Evolutionary conservation across 2,888 invertebrate genomes (phyloP).

Genomic region (Drosophila incognita): DNA sequence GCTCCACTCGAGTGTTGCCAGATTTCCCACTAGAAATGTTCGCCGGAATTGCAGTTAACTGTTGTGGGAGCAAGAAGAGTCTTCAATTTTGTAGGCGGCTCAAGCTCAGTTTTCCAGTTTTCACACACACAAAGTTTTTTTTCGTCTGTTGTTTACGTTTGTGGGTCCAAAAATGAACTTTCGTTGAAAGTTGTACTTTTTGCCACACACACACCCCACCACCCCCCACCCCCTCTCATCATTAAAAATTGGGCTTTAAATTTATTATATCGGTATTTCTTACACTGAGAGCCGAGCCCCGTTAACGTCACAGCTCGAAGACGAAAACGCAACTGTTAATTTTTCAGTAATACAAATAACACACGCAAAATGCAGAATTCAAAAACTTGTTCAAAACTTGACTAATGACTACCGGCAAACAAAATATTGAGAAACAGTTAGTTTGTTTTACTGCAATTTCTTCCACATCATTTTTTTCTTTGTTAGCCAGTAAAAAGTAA

Average conservation of each 20-base stretch:
- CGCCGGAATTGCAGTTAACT: no score
- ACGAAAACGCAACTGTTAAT: not conserved
- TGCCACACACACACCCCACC: not conserved
- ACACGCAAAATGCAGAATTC: no score
- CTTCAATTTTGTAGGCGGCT: not conserved
- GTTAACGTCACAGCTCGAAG: not conserved
- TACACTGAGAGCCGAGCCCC: no score
- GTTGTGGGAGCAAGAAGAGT: not conserved
- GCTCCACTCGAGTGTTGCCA: no score
- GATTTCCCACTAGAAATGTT: no score
- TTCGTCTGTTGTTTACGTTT: not conserved
- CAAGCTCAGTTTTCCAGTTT: not conserved
- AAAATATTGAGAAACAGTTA: not conserved
- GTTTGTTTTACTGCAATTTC: not conserved
- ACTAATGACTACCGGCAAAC: not conserved
- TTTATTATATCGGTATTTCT: not conserved
- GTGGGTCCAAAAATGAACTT: not conserved
- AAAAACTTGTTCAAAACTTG: no score
- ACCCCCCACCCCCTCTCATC: accelerated
- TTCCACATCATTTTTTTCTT: not conserved
- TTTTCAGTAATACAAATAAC: no score
- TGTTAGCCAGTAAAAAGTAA: not conserved
- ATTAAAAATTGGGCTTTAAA: not conserved
- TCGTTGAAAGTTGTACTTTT: not conserved
- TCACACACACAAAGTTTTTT: not conserved